Evolutionary conservation across 1,140 invertebrate genomes (phyloP), one percentile per base, ranked within the genome.

Genomic region (Nasonia vitripennis): DNA sequence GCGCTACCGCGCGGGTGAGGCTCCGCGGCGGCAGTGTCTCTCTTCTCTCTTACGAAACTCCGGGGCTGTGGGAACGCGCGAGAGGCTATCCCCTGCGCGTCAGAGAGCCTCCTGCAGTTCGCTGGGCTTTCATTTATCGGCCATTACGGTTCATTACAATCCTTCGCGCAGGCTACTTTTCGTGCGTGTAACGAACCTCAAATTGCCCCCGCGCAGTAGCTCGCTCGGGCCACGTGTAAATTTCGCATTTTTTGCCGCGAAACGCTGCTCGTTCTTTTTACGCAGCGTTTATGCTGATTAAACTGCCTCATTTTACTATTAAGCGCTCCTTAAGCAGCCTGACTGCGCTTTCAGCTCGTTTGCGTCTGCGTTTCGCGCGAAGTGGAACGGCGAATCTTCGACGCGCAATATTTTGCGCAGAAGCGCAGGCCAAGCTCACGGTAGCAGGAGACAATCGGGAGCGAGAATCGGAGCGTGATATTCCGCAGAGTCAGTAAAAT

Each of bases 101-200:
- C 4, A 37, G 3, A 37, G 37, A 14, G 11, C 70, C 27, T 34
- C 23, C 0, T 9, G 70, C 17, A 17, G 55, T 62, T 20, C 20
- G 5, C 12, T 20, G 20, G 27, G 34, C 17, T 55, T 83, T 67
- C 48, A 31, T 83, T 83, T 83, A 83, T 75, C 51, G 81, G 27
- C 48, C 71, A 75, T 83, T 83, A 62, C 31, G 71, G 11, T 67
- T 83, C 71, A 75, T 83, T 83, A 83, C 81, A 67, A 83, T 75
- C 51, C n/a, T 70, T 62, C 31, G 74, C 37, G 77, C 48, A 23
- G 62, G 71, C 55, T 62, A 62, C 48, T 73, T 51, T 73, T 74
- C 14, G 48, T 73, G 81, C 34, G 34, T 10, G 20, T 62, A 83
- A 62, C 20, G 34, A 83, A 67, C 31, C 71, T 75, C 45, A 81